These are phyloP conservation scores for Sarcophaga rosellei DNA, from an alignment of 2,888 invertebrate genomes.

Conservation along the genomic window DNA sequence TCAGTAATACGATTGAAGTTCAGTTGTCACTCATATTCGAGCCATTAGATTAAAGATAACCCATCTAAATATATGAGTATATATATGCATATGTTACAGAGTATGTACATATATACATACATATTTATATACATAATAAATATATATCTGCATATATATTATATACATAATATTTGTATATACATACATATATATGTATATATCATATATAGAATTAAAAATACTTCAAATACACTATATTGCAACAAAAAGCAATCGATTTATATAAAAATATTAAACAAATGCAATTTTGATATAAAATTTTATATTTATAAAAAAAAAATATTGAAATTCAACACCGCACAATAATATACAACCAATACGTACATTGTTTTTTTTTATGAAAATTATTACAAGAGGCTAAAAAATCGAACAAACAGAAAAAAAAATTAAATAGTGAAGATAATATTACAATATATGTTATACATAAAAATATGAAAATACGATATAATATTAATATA, in stretches of 20 bases:
- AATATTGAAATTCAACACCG: conserved; percentile 73
- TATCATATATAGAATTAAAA: not conserved
- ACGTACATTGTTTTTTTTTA: conserved; percentile 60
- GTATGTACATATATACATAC: too few species aligned
- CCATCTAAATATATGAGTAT: too few species aligned
- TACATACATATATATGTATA: not conserved
- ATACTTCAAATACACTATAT: conserved; percentile 34
- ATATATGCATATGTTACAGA: too few species aligned
- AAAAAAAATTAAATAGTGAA: not conserved
- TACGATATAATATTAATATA: conserved; percentile 34
- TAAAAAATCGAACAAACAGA: conserved; percentile 40
- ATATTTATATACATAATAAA: too few species aligned
- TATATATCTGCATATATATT: too few species aligned
- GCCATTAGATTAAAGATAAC: too few species aligned
- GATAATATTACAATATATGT: conserved; percentile 42
- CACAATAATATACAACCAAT: conserved; percentile 78
- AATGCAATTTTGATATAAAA: conserved; percentile 61
- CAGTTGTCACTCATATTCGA: too few species aligned
- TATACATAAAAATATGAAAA: conserved; percentile 52
- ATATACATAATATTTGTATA: too few species aligned
- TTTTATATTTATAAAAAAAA: conserved; percentile 60
- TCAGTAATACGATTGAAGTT: too few species aligned
- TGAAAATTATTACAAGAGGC: conserved; percentile 54
- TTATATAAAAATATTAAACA: conserved; percentile 46
- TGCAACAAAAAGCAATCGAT: conserved; percentile 60